Conservation (phyloP, 2,888 invertebrate genomes). For the Zaprionus bogoriensis region DNA sequence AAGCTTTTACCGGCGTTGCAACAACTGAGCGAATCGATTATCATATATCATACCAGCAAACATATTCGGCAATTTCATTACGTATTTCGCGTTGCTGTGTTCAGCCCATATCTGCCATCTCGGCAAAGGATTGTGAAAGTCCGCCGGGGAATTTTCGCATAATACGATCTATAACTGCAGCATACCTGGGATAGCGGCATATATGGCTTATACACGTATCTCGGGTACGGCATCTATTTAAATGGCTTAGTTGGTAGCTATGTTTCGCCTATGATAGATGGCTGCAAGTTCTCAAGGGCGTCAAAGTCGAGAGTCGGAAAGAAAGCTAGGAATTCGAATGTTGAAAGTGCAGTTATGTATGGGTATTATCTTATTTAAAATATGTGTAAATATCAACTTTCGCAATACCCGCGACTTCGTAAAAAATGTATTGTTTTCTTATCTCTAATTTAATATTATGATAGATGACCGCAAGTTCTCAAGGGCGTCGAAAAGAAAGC, state of each 20-base stretch:
- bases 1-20: neutral
- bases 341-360: no score
- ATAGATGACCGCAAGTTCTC: neutral
- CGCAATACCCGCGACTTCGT: no score
- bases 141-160: neutral
- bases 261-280: no score
- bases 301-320: no score
- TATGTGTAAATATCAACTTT: no score
- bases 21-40: slow-evolving; percentile 29
- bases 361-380: no score
- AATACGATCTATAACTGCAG: neutral
- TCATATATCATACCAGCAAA: slow-evolving; percentile 4
- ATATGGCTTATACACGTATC: no score
- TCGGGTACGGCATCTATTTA: no score
- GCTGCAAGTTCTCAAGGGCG: neutral
- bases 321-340: neutral
- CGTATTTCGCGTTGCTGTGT: neutral
- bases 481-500: neutral
- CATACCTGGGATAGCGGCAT: neutral
- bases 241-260: no score
- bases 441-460: neutral
- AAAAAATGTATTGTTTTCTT: neutral
- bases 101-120: neutral
- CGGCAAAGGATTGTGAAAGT: neutral
- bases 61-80: neutral